Evolutionary conservation across 2,888 invertebrate species (phyloP).

Genomic region (Heteropelma amictum): DNA sequence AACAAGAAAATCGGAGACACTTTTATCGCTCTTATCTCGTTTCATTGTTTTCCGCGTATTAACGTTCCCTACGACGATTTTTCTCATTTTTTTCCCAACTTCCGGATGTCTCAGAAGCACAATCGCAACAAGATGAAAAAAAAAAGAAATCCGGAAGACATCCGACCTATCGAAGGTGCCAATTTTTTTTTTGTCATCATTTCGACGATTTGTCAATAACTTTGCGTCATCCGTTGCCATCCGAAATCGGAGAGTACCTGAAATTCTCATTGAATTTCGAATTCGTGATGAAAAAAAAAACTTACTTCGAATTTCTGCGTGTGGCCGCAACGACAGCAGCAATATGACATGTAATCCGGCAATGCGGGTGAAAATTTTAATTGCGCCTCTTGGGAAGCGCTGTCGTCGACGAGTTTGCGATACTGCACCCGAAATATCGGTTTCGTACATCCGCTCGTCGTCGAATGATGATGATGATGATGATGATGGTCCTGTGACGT

Average conservation of each 20-base stretch:
- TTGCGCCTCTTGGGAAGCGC: conserved; percentile 74
- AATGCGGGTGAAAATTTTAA: conserved; percentile 79
- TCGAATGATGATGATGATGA: conserved; percentile 54
- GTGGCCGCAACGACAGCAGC: conserved; percentile 82
- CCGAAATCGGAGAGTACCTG: no score
- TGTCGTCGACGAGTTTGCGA: conserved; percentile 81
- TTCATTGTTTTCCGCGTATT: no score
- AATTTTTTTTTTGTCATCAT: no score
- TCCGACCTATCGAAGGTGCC: no score
- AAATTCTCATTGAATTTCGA: neutral
- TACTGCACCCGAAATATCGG: conserved; percentile 81
- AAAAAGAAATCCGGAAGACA: no score
- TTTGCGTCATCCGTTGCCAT: no score
- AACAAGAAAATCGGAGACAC: conserved; percentile 5
- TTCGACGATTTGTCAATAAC: no score
- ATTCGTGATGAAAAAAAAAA: neutral
- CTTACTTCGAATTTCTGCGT: conserved; percentile 81
- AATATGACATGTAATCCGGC: conserved; percentile 81
- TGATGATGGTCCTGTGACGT: conserved; percentile 63
- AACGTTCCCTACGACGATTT: no score
- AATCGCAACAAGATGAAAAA: no score
- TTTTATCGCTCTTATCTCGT: neutral
- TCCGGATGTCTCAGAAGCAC: no score
- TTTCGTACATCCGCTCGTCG: conserved; percentile 73
- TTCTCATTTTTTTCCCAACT: no score